phyloP scores from a whole-genome alignment of 64 coral and sea anemone species.

The Porites australiensis region DNA sequence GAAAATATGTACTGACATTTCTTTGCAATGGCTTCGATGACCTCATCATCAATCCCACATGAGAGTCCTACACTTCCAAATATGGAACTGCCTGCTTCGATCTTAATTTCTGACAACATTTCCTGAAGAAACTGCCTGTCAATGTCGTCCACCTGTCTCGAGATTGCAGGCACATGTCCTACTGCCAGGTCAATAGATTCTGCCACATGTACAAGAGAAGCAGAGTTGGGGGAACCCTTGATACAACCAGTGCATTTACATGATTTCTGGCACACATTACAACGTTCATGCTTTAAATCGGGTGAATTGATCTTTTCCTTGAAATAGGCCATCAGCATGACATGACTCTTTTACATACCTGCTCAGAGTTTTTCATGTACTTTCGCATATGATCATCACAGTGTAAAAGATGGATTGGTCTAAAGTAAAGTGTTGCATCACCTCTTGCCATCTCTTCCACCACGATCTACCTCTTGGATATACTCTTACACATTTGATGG shows the following conservation, averaged over 20 bases:
- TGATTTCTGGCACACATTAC: background rate
- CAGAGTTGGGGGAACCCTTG: background rate
- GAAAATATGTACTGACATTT: constrained; percentile 16
- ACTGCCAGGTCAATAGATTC: no score
- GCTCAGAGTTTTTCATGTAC: constrained; percentile 47
- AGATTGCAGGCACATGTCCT: no score
- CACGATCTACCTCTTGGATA: constrained; percentile 38
- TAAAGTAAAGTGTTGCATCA: constrained; percentile 40
- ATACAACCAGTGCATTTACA: background rate
- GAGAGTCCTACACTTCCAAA: background rate
- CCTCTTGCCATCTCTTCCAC: constrained; percentile 16
- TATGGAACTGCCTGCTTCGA: background rate
- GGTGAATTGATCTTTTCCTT: background rate
- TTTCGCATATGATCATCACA: constrained; percentile 58
- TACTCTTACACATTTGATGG: constrained; percentile 28
- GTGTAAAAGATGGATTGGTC: constrained; percentile 38
- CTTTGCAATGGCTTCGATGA: constrained; percentile 9
- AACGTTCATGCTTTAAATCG: constrained; percentile 5
- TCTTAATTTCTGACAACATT: background rate
- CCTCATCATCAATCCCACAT: background rate
- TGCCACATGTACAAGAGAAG: no score
- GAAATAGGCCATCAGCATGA: constrained; percentile 31
- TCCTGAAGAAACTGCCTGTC: constrained; percentile 1
- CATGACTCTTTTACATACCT: background rate
- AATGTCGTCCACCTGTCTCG: background rate